Base-by-base conservation (phyloP, 1,140 invertebrate species). In the Drosophila saltans region DNA sequence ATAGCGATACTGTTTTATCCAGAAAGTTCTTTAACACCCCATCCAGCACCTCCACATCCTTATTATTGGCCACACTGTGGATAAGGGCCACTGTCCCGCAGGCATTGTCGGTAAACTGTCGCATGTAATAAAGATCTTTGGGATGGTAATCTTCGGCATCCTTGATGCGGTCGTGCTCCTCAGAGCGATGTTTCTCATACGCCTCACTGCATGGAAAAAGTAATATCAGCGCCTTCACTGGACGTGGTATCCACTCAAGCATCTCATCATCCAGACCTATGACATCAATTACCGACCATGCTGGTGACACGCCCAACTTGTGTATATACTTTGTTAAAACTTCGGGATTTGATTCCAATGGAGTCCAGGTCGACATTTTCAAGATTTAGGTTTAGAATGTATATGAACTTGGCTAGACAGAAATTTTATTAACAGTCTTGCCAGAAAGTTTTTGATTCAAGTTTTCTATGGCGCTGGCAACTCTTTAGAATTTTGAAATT, bases 71-170 rank as follows among this genome's bases (percentile, higher is more conserved):
- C 67, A 97, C 92, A 80, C 95, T 94, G 92, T 99, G 98, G 45
- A 99, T 95, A 39, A 99, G 93, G 33, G 98, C 98, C 70, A 99
- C 95, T 1, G 98, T 98, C 26, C 98, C 98, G 94, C 98, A 99
- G 3, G 98, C 98, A 94, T 99, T 99, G 41, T 95, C 95, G 57
- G 99, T 96, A 64, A 95, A 96, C 93, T 99, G 98, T 83, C 97
- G 97, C 94, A 99, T 95, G 92, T 96, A 98, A 92, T 96, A 99
- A 52, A 99, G 91, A 84, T 95, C 94, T 11, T 93, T 92, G 2
- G 94, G 94, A 63, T 95, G 74, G 64, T 93, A 94, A 5, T 90
- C 83, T 92, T 95, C 94, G 10, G 94, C 92, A 11, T 70, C 40
- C 66, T 94, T 93, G 39, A 96, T 94, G 69, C 94, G 93, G 65